A percentile compares a stretch with the other conserved stretches of the same genome.
Conservation (phyloP, 1,140 invertebrate genomes). For the Zophobas atratus region DNA sequence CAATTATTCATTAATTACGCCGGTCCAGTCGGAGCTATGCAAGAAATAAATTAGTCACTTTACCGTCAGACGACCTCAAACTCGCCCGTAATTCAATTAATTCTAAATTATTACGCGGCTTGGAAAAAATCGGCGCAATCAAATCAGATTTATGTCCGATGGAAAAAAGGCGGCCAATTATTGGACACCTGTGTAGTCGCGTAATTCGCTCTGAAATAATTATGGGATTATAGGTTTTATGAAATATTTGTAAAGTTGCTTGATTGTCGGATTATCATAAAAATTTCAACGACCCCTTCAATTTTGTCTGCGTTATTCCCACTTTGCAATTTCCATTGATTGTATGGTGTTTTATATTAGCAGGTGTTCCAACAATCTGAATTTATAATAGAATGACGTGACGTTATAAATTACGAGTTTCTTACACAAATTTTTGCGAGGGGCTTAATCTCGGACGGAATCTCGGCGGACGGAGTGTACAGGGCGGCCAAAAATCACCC, state of each 20-base stretch:
- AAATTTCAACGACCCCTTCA: conserved; percentile 2
- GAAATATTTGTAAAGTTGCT: not conserved
- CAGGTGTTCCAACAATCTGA: conserved; percentile 24
- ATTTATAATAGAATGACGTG: conserved; percentile 20
- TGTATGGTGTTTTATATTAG: conserved; percentile 4
- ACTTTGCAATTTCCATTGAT: conserved; percentile 11
- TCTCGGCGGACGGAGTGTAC: no score
- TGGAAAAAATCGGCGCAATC: not conserved
- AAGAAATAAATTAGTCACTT: not conserved
- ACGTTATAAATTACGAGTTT: not conserved
- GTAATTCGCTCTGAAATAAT: not conserved
- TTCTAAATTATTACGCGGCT: not conserved
- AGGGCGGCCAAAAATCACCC: no score
- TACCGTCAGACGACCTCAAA: conserved; percentile 1
- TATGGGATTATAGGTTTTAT: conserved; percentile 2
- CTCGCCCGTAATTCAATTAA: not conserved
- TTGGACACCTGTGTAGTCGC: conserved; percentile 6
- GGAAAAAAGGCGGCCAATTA: not conserved
- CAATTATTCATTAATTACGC: not conserved
- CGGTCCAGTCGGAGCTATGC: not conserved
- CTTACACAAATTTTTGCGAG: conserved; percentile 4
- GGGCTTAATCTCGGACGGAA: not conserved
- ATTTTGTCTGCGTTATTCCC: not conserved
- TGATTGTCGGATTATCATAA: not conserved
- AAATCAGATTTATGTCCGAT: not conserved